phyloP scores from a whole-genome alignment of 2,797 vertebrate species.

The Acrossocheilus wenchowensis region DNA sequence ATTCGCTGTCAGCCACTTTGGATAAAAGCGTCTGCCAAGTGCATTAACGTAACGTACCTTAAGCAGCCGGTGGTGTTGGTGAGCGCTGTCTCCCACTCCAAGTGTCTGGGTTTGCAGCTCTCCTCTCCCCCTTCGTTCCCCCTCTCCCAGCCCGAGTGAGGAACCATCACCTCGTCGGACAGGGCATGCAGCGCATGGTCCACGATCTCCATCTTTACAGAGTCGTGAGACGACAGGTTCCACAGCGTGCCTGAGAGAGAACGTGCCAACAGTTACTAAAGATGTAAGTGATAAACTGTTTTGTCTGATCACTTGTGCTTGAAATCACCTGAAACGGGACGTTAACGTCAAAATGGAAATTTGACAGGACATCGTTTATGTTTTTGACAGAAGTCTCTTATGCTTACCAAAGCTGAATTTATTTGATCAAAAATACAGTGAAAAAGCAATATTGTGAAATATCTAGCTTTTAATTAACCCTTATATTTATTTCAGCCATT shows the following conservation, averaged over 20 bases:
- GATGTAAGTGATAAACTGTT: background rate
- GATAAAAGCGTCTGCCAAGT: background rate
- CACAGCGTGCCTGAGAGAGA: conserved; percentile 86
- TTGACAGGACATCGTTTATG: background rate
- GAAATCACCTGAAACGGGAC: background rate
- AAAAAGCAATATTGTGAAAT: background rate
- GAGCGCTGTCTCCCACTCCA: conserved; percentile 93
- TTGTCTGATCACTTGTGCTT: background rate
- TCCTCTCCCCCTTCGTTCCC: conserved; percentile 83
- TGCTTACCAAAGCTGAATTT: background rate
- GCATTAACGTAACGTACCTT: conserved; percentile 76
- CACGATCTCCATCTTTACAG: conserved; percentile 97
- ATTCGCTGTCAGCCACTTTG: background rate
- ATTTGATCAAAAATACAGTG: background rate
- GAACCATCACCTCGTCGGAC: conserved; percentile 91
- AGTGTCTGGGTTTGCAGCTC: conserved; percentile 89
- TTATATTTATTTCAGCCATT: background rate
- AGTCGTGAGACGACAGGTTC: conserved; percentile 96
- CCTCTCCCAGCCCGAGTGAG: conserved; percentile 91
- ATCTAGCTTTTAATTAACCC: background rate
- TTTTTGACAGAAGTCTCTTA: background rate
- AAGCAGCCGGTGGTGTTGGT: conserved; percentile 96
- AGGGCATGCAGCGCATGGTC: conserved; percentile 91
- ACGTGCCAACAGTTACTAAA: background rate
- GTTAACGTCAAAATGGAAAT: background rate